Evolutionary conservation across 2,888 invertebrate species (phyloP).

Genomic region (Augiades crinisus): DNA sequence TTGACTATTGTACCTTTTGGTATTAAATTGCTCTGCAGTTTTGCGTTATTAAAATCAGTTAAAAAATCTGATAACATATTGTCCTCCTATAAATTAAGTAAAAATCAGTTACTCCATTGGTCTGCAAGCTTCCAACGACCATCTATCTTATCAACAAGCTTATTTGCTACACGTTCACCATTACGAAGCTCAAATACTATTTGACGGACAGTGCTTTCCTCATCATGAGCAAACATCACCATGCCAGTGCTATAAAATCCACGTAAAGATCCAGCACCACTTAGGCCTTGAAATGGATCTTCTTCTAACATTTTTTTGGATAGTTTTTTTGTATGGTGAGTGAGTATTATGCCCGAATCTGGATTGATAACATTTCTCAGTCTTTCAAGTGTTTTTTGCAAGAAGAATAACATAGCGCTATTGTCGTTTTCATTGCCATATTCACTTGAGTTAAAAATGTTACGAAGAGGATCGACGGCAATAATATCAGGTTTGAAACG

Average conservation of each 20-base stretch:
- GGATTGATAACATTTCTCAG: background rate
- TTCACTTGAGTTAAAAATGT: background rate
- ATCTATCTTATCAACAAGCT: slow-evolving; percentile 1
- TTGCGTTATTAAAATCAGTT: slow-evolving; percentile 8
- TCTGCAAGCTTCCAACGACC: background rate
- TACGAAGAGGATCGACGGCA: background rate
- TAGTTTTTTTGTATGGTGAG: background rate
- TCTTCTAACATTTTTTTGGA: background rate
- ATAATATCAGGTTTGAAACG: background rate
- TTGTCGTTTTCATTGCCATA: background rate
- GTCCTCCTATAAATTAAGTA: background rate
- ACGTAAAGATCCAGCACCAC: background rate
- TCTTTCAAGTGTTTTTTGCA: background rate
- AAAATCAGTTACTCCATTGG: background rate
- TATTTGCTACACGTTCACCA: slow-evolving; percentile 1
- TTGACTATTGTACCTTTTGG: slow-evolving; percentile 7
- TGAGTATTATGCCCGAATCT: background rate
- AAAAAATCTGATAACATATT: slow-evolving; percentile 2
- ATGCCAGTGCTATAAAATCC: background rate
- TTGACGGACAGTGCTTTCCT: background rate
- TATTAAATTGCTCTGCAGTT: slow-evolving; percentile 2
- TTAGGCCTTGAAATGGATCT: background rate
- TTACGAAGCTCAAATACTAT: slow-evolving; percentile 1
- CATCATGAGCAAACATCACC: background rate
- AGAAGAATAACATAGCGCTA: background rate